Percentiles rank a stretch among this genome's conserved stretches.
These are phyloP conservation scores for Phoxinus phoxinus DNA, from an alignment of 2,113 vertebrate genomes.

Conservation along the genomic window DNA sequence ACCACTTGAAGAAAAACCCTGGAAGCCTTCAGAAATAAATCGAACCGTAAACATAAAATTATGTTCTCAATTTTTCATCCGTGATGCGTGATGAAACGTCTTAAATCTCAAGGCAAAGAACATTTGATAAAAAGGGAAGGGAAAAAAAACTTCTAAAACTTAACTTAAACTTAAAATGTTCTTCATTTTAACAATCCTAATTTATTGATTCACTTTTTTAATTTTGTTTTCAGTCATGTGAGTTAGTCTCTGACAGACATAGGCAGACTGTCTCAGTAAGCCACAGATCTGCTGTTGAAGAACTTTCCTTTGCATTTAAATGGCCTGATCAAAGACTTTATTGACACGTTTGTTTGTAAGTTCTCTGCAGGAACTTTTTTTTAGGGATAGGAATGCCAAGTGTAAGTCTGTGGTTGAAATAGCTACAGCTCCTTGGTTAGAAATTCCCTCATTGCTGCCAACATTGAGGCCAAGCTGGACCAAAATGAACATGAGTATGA, in stretches of 20 bases:
- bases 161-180: too few relatives aligned
- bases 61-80: neutral
- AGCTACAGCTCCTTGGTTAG: constrained; percentile 24
- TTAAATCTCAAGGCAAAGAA: neutral
- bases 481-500: neutral
- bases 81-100: neutral
- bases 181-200: neutral
- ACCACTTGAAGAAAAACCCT: neutral
- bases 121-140: neutral
- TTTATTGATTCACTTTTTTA: neutral
- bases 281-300: constrained; percentile 7
- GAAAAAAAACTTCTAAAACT: too few relatives aligned
- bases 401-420: constrained; percentile 42
- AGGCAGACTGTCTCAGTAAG: constrained; percentile 3
- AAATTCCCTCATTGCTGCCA: constrained; percentile 28
- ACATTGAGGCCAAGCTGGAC: neutral
- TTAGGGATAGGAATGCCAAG: constrained; percentile 4
- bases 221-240: neutral
- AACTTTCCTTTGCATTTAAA: constrained; percentile 1
- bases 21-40: neutral
- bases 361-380: constrained; percentile 37
- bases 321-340: constrained; percentile 31
- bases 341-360: constrained; percentile 51
- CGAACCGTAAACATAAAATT: neutral
- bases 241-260: neutral